Base-by-base conservation (phyloP, 2,797 vertebrate species). In the Malacoctenus gilli region DNA sequence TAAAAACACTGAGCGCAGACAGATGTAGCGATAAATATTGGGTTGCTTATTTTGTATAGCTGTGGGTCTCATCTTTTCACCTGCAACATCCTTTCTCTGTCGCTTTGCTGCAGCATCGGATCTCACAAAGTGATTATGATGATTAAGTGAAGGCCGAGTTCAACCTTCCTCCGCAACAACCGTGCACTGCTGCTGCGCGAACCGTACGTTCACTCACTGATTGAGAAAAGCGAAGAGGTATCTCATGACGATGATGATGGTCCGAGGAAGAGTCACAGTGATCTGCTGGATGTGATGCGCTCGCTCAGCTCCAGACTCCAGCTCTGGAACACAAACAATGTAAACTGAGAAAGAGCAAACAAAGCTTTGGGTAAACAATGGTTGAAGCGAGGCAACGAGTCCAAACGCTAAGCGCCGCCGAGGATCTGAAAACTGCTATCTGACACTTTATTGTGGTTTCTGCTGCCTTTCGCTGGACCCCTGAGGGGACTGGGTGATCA, bases 221-320 rank as follows among this genome's bases (percentile, higher is more conserved):
- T 98, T 98, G 60, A 99, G 95, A 86, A 99, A 99, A 65, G 97
- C 96, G 70, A 99, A 99, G 55, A 99, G 95, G 65, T 98, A 99
- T 96, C 97, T 93, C 96, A 99, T 97, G 87, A 99, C 96, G 47
- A 99, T 94, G 10, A 98, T 93, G 87, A 98, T 86, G 48, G 92
- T 93, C 8, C 95, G 94, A 65, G 96, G 93, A 81, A 99, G 92
- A 35, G 95, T 97, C 74, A 96, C 75, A 20, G 95, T 85, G 56
- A 98, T 95, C 77, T 99, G 96, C 74, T 98, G 96, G 83, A 99
- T 92, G 85, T 96, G 95, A 77, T 96, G 95, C 9, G 95, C 95
- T 88, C 96, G 91, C 87, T 99, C 96, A 0, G 90, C 80, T 39
- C 92, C 82, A 18, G 85, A 95, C 77, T 99, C 97, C 6, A 93